Percentiles rank a stretch among this genome's conserved stretches.
Conservation (phyloP, 2,888 invertebrate species). For the Octonoba sinensis region DNA sequence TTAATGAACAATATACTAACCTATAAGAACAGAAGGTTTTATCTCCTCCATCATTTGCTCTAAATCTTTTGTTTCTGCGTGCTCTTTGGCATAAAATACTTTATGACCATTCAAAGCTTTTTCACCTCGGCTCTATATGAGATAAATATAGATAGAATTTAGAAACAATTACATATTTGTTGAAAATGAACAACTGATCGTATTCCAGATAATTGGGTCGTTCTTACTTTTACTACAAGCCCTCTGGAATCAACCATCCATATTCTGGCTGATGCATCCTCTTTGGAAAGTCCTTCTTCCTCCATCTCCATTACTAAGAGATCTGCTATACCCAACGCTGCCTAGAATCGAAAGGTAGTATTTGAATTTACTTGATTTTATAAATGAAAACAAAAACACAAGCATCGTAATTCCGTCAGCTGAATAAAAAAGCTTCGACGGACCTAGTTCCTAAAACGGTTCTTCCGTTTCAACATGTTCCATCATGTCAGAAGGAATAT, state of each 20-base stretch:
- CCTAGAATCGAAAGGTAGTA: slow-evolving; percentile 74
- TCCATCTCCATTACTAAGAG: slow-evolving; percentile 93
- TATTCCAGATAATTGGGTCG: too few species aligned
- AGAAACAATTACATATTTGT: neutral
- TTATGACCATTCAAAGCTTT: slow-evolving; percentile 82
- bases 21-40: slow-evolving; percentile 92
- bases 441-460: too few species aligned
- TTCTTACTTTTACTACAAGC: slow-evolving; percentile 81
- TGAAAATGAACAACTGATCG: neutral
- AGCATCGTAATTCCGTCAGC: too few species aligned
- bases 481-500: too few species aligned
- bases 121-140: slow-evolving; percentile 74
- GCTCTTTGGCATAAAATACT: slow-evolving; percentile 83
- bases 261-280: slow-evolving; percentile 84
- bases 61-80: slow-evolving; percentile 82
- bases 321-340: slow-evolving; percentile 92
- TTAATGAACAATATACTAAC: slow-evolving; percentile 72
- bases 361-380: neutral
- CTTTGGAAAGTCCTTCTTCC: slow-evolving; percentile 82
- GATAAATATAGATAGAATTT: neutral
- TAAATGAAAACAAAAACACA: too few species aligned
- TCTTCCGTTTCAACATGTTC: too few species aligned
- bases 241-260: slow-evolving; percentile 98
- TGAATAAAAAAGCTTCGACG: too few species aligned
- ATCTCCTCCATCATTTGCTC: slow-evolving; percentile 83